These are phyloP conservation scores for Suncus etruscus DNA, from an alignment of 2,113 vertebrate species.

Conservation along the genomic window DNA sequence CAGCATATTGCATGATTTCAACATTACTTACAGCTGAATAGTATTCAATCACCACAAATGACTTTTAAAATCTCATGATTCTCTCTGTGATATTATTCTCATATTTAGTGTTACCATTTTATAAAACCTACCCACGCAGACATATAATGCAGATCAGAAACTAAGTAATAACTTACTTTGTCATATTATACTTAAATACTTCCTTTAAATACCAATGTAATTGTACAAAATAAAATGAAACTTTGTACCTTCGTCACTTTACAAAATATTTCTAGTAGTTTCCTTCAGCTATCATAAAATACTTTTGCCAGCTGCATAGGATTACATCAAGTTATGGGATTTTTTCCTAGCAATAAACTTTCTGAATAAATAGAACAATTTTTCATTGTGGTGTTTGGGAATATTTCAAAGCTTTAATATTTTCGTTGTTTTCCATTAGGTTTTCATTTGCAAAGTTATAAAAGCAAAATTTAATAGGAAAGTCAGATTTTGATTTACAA, in stretches of 20 bases:
- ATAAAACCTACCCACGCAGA: background rate
- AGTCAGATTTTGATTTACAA: conserved; percentile 75
- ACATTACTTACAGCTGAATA: background rate
- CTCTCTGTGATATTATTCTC: background rate
- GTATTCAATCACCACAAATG: background rate
- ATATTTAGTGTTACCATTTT: background rate
- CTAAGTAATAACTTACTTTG: background rate
- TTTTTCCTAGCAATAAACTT: conserved; percentile 81
- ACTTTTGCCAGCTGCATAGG: conserved; percentile 78
- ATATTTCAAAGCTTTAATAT: conserved; percentile 72
- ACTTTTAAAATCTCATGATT: background rate
- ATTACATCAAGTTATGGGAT: conserved; percentile 79
- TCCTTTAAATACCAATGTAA: background rate
- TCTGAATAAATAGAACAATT: conserved; percentile 74
- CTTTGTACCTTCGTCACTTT: background rate
- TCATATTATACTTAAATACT: background rate
- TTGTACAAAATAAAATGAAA: background rate
- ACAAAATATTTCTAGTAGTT: background rate
- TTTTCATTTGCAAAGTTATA: conserved; percentile 79
- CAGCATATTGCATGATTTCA: too few relatives aligned
- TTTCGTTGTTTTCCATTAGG: conserved; percentile 77
- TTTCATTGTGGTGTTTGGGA: conserved; percentile 72
- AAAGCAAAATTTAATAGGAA: conserved; percentile 74
- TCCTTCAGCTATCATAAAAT: conserved; percentile 41
- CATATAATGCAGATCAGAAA: background rate